Conservation (phyloP, 2,888 invertebrate genomes). For the Neoaliturus tenellus region DNA sequence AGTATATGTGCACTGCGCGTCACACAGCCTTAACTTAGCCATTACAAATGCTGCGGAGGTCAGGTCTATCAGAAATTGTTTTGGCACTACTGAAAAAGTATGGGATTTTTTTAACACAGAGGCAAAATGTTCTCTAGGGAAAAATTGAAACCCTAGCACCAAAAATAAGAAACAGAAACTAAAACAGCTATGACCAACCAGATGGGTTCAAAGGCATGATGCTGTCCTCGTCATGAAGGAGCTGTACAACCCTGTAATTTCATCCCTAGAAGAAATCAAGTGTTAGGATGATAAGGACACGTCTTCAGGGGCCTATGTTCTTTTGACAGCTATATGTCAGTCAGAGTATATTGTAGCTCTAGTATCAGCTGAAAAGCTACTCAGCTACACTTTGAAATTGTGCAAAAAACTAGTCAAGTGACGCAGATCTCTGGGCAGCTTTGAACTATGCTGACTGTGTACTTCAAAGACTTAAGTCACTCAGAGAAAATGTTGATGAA, state of each 20-base stretch:
- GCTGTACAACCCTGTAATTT: conserved; percentile 31
- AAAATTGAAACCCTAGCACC: background rate
- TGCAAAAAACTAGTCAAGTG: conserved; percentile 16
- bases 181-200: conserved; percentile 30
- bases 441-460: conserved; percentile 4
- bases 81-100: background rate
- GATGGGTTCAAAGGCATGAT: conserved; percentile 57
- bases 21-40: background rate
- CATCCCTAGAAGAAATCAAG: conserved; percentile 51
- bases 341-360: conserved; percentile 12
- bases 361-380: conserved; percentile 19
- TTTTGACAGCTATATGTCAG: conserved; percentile 1
- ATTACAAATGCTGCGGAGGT: background rate
- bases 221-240: conserved; percentile 51
- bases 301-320: conserved; percentile 36
- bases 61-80: conserved; percentile 17
- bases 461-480: background rate
- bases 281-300: conserved; percentile 45
- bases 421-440: background rate
- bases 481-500: conserved; percentile 22
- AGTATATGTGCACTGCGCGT: background rate
- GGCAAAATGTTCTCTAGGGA: background rate
- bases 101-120: background rate
- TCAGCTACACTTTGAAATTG: conserved; percentile 19
- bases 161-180: background rate